phyloP scores from a whole-genome alignment of 2,113 vertebrate species.

The Myotis davidii region DNA sequence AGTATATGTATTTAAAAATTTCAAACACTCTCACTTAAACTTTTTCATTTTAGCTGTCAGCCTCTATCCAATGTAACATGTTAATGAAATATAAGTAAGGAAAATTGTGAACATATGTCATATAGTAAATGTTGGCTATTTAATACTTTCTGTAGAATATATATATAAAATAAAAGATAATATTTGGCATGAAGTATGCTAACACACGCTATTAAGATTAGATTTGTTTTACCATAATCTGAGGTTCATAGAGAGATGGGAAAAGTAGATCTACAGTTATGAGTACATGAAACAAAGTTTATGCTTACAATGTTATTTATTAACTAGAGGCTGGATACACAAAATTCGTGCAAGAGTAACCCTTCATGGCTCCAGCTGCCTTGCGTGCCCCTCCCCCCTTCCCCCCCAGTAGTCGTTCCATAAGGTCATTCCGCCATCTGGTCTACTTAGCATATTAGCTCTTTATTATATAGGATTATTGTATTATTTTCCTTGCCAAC shows the following conservation, averaged over 20 bases:
- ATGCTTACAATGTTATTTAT: neutral
- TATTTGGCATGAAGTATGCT: neutral
- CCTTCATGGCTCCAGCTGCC: too few species aligned
- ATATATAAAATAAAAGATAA: neutral
- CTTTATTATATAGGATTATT: neutral
- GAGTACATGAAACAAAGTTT: neutral
- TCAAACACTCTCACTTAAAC: neutral
- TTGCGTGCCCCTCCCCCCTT: too few species aligned
- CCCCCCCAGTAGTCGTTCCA: too few species aligned
- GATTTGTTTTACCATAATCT: neutral
- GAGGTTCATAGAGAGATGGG: neutral
- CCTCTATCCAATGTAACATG: neutral
- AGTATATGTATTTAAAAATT: conserved; percentile 1
- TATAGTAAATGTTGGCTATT: neutral
- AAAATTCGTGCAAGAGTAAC: too few species aligned
- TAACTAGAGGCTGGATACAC: neutral
- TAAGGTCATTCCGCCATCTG: too few species aligned
- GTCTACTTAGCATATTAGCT: too few species aligned
- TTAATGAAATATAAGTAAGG: neutral
- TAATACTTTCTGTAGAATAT: neutral
- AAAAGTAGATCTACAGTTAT: neutral
- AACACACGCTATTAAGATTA: neutral
- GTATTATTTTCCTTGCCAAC: neutral
- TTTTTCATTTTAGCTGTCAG: neutral
- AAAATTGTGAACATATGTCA: neutral